Conservation (phyloP, 2,113 vertebrate species). For the Alectura lathami region DNA sequence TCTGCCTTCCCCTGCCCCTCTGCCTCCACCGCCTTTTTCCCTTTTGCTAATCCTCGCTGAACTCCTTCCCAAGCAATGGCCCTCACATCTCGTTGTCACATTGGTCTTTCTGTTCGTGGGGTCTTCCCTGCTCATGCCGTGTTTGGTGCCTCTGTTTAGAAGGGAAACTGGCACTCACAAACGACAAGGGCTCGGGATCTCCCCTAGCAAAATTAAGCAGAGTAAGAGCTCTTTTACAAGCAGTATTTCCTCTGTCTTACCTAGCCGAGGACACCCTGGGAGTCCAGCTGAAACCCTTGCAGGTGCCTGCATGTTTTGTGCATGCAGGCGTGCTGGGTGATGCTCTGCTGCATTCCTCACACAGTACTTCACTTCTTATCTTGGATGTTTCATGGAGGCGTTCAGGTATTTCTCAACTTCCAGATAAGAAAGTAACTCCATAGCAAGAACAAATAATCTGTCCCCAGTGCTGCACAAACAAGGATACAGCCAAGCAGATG, state of each 20-base stretch:
- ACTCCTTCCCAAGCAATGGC: not conserved
- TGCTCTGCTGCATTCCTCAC: not conserved
- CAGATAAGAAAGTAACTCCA: not conserved
- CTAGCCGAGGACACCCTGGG: not conserved
- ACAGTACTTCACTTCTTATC: not conserved
- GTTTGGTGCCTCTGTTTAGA: not conserved
- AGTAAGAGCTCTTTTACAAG: not conserved
- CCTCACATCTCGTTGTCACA: not conserved
- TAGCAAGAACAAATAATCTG: not conserved
- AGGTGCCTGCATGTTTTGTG: not conserved
- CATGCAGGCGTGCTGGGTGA: not conserved
- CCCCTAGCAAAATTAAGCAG: not conserved
- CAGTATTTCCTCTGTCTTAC: not conserved
- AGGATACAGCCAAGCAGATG: not conserved
- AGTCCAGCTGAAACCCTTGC: not conserved
- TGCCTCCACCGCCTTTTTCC: not conserved
- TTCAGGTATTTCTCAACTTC: not conserved
- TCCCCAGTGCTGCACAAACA: not conserved
- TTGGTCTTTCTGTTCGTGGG: too few relatives aligned
- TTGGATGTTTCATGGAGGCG: accelerated
- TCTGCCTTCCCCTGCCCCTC: not conserved
- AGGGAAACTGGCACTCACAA: too few relatives aligned
- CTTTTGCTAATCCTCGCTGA: not conserved
- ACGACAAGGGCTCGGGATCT: not conserved
- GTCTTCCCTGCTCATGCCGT: not conserved